phyloP scores from a whole-genome alignment of 2,113 vertebrate genomes.

The Chaenogobius annularis region DNA sequence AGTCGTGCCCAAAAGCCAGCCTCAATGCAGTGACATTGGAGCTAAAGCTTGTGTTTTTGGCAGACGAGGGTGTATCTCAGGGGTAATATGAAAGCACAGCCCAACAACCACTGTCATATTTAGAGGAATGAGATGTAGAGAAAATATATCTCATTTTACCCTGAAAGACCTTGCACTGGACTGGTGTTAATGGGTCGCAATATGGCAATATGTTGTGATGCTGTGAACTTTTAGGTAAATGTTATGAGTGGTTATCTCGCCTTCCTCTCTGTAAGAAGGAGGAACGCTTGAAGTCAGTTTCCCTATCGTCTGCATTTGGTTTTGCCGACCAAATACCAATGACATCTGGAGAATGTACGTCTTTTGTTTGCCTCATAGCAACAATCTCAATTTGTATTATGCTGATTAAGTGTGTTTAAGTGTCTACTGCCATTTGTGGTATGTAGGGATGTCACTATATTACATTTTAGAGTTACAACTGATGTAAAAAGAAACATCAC shows the following conservation, averaged over 20 bases:
- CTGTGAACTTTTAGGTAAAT: not conserved
- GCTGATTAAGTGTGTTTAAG: too few species aligned
- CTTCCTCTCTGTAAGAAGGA: not conserved
- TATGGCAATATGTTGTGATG: conserved; percentile 20
- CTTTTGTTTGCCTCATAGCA: too few species aligned
- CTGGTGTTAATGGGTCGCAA: conserved; percentile 1
- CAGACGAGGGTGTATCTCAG: conserved; percentile 42
- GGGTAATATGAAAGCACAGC: conserved; percentile 51
- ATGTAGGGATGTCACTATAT: too few species aligned
- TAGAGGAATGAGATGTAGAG: conserved; percentile 22
- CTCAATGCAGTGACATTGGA: conserved; percentile 45
- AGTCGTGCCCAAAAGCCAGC: conserved; percentile 47
- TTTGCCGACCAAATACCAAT: too few species aligned
- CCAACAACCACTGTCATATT: conserved; percentile 40
- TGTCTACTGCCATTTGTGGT: too few species aligned
- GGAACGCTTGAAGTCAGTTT: not conserved
- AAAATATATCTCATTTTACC: conserved; percentile 22
- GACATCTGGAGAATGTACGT: too few species aligned
- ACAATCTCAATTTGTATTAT: too few species aligned
- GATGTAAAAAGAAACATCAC: too few species aligned
- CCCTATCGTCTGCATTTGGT: too few species aligned
- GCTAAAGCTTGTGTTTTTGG: conserved; percentile 53
- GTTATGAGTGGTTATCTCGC: not conserved
- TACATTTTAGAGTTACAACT: too few species aligned
- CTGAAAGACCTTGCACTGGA: conserved; percentile 25